These are phyloP conservation scores for Agrotis ipsilon DNA, from an alignment of 2,888 invertebrate genomes.

Conservation along the genomic window DNA sequence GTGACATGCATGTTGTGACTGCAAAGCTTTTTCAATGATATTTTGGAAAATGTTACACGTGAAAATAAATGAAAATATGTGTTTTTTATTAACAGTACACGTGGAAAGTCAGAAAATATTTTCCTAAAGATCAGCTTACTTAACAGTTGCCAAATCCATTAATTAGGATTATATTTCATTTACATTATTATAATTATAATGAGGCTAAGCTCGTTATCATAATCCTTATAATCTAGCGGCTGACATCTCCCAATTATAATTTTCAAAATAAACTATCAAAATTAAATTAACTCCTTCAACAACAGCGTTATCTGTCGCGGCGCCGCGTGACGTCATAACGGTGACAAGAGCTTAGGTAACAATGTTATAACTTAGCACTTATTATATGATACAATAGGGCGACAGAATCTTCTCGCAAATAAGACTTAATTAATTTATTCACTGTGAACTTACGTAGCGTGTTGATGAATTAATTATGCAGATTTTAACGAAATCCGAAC, in stretches of 20 bases:
- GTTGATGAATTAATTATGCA: constrained; percentile 84
- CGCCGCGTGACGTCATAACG: constrained; percentile 39
- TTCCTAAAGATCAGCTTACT: constrained; percentile 3
- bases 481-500: constrained; percentile 76
- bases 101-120: neutral
- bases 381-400: constrained; percentile 71
- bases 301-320: constrained; percentile 27
- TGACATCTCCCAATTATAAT: constrained; percentile 20
- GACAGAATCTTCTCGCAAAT: constrained; percentile 77
- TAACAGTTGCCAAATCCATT: neutral
- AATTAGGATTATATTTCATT: constrained; percentile 18
- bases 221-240: constrained; percentile 12
- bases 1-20: neutral
- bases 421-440: constrained; percentile 86
- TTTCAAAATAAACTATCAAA: constrained; percentile 48
- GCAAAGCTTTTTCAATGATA: constrained; percentile 6
- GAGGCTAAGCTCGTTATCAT: constrained; percentile 19
- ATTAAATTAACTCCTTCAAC: constrained; percentile 45
- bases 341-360: constrained; percentile 64
- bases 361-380: constrained; percentile 67
- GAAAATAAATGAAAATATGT: neutral
- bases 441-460: constrained; percentile 83
- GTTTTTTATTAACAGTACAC: neutral
- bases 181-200: constrained; percentile 15
- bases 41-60: neutral